Evolutionary conservation across 1,140 invertebrate genomes (phyloP).

Genomic region (Trigoniulus corallinus): DNA sequence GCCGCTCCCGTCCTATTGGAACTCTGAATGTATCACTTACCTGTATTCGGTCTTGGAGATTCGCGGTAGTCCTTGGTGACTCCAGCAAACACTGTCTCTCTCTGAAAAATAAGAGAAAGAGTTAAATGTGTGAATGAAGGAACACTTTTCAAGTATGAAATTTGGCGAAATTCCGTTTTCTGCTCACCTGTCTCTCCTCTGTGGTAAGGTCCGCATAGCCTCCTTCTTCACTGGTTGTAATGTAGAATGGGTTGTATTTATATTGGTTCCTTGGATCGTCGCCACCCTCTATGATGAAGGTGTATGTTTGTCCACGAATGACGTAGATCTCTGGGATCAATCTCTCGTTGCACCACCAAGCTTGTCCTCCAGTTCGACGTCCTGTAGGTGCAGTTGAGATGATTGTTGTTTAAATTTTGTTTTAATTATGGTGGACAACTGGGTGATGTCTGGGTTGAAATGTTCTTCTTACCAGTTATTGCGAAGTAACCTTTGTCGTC

Average conservation of each 20-base stretch:
- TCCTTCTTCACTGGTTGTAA: conserved; percentile 67
- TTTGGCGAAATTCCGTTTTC: conserved; percentile 25
- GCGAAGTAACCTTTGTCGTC: conserved; percentile 58
- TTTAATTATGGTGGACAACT: background rate
- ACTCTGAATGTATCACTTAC: conserved; percentile 1
- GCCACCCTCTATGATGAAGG: conserved; percentile 68
- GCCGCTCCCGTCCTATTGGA: no score
- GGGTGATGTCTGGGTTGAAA: background rate
- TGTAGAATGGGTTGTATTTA: conserved; percentile 86
- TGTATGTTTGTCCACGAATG: conserved; percentile 72
- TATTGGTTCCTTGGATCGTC: conserved; percentile 20
- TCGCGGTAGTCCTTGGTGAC: conserved; percentile 53
- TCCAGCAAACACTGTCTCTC: conserved; percentile 51
- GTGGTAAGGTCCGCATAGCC: conserved; percentile 59
- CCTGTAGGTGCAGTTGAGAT: conserved; percentile 26
- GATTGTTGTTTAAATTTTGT: conserved; percentile 7
- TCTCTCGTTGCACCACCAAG: conserved; percentile 84
- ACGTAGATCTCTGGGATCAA: conserved; percentile 80
- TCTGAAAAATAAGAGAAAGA: conserved; percentile 5
- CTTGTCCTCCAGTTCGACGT: conserved; percentile 67
- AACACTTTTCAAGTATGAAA: background rate
- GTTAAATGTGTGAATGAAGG: background rate
- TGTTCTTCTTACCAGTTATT: conserved; percentile 51
- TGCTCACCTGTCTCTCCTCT: conserved; percentile 36
- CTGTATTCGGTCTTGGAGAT: conserved; percentile 19